These are phyloP conservation scores for Stegostoma tigrinum DNA, from an alignment of 2,113 vertebrate species.

Conservation along the genomic window DNA sequence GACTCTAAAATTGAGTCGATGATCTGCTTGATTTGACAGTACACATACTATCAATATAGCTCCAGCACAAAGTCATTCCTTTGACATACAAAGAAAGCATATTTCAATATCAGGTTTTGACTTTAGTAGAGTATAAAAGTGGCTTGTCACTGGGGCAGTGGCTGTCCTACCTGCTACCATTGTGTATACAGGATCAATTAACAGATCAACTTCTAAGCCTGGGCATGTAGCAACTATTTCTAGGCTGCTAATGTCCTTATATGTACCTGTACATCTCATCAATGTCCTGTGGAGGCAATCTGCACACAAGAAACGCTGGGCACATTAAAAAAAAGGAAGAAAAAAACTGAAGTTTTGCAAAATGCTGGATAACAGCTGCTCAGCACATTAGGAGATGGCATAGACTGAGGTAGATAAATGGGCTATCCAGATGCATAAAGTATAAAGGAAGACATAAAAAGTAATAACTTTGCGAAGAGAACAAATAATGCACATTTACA, in stretches of 20 bases:
- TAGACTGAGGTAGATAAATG: slow-evolving; percentile 47
- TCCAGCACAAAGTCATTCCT: slow-evolving; percentile 9
- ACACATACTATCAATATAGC: slow-evolving; percentile 24
- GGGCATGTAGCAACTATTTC: not conserved
- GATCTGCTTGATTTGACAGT: slow-evolving; percentile 11
- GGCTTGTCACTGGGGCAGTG: slow-evolving; percentile 24
- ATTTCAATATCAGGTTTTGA: slow-evolving; percentile 15
- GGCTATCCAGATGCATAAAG: slow-evolving; percentile 46
- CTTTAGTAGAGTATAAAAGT: slow-evolving; percentile 31
- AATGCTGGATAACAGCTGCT: slow-evolving; percentile 42
- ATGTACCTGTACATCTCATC: slow-evolving; percentile 27
- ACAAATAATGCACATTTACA: slow-evolving; percentile 41
- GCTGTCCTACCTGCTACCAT: not conserved
- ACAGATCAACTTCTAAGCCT: not conserved
- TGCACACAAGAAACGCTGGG: slow-evolving; percentile 46
- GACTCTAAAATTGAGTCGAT: slow-evolving; percentile 23
- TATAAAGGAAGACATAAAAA: slow-evolving; percentile 37
- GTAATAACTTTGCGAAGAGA: slow-evolving; percentile 39
- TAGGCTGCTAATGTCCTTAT: slow-evolving; percentile 17
- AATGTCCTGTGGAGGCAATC: slow-evolving; percentile 30
- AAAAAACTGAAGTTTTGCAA: slow-evolving; percentile 56
- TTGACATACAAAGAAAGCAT: slow-evolving; percentile 12
- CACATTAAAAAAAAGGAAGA: slow-evolving; percentile 51
- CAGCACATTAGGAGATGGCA: slow-evolving; percentile 39
- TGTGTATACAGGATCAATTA: not conserved